These are phyloP conservation scores for Arion vulgaris DNA, from an alignment of 1,140 invertebrate genomes.

Conservation along the genomic window DNA sequence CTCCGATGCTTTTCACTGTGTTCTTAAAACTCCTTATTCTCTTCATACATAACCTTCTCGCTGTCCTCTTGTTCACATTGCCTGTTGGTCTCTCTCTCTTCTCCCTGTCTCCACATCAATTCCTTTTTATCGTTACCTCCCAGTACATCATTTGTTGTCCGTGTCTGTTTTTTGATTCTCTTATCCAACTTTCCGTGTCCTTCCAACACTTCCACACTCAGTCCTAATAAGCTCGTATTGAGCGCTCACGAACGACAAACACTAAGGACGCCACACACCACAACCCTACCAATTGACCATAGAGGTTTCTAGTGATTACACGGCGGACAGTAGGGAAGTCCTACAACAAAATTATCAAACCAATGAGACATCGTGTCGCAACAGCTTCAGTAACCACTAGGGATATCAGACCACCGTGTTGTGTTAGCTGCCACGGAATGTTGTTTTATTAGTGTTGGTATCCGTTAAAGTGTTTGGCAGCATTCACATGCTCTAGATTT, in stretches of 20 bases:
- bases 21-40: neutral
- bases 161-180: neutral
- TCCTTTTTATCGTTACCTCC: neutral
- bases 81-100: too few species aligned
- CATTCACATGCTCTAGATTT: too few species aligned
- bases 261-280: neutral
- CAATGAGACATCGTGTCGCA: too few species aligned
- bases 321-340: neutral
- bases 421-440: too few species aligned
- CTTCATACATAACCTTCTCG: neutral
- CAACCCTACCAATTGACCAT: too few species aligned
- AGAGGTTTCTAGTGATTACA: neutral
- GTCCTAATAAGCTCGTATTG: too few species aligned
- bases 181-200: neutral
- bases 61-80: neutral
- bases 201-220: neutral
- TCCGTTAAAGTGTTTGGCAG: too few species aligned
- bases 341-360: too few species aligned
- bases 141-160: neutral
- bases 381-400: too few species aligned
- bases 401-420: too few species aligned
- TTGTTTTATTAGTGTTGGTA: too few species aligned
- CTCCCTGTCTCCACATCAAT: too few species aligned
- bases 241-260: neutral
- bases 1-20: neutral